Base-by-base conservation (phyloP, 2,888 invertebrate genomes). In the Caenorhabditis doughertyi region DNA sequence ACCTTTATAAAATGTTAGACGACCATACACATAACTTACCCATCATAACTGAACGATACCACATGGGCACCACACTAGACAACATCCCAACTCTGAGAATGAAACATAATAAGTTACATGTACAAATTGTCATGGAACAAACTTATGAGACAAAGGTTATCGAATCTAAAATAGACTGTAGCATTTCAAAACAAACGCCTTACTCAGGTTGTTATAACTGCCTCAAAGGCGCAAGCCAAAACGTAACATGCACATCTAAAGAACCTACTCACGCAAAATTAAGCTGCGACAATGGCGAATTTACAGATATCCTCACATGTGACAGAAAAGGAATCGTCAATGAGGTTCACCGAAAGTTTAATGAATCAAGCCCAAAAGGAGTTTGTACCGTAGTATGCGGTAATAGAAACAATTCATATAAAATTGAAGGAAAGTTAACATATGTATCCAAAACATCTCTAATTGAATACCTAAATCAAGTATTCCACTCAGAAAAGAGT, bases 181-280 rank as follows among this genome's bases (percentile, higher is more conserved):
- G n/a, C 21, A 44, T 62, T 1, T 25, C 5, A 9, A 23, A 44
- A 9, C 2, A 16, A 25, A 62, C 62, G 0, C 44, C 62, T 1
- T 62, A 25, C n/a, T 25, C 18, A 23, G 62, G 62, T 1, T 62
- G 62, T 44, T 62, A 62, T 25, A 62, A 49, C 21, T 49, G 47
- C 8, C 13, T 49, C n/a, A 49, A 21, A 49, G 47, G 47, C 16
- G 47, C 56, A 18, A n/a, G 13, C n/a, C 56, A 56, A 56, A 56
- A 56, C n/a, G 32, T 56, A 4, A 56, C 56, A 3, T 56, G 56
- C 29, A 8, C 13, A 32, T 56, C 56, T n/a, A 32, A 32, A 16
- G 16, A 56, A 32, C 29, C 27, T 16, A 56, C 56, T 16, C 56
- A 56, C 9, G 56, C 32, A 1, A 56, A 56, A 56, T 18, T 56